Conservation (phyloP, 2,888 invertebrate species). For the Uropetala carovei region DNA sequence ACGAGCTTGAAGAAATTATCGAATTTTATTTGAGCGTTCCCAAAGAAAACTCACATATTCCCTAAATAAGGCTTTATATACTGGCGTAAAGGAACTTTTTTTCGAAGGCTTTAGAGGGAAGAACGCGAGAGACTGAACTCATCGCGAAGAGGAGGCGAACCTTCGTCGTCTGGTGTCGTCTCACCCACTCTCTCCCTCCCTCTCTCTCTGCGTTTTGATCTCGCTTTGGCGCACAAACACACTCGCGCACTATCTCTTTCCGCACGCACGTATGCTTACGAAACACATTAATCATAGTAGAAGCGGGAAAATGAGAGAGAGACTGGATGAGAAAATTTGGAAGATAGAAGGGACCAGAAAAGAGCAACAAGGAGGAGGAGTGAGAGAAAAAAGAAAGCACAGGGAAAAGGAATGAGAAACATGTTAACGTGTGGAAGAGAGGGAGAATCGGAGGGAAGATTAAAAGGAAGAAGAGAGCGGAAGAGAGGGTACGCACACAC, state of each 20-base stretch:
- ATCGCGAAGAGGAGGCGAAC: no score
- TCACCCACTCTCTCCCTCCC: neutral
- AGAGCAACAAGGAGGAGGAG: neutral
- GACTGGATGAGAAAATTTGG: neutral
- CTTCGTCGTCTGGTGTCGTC: no score
- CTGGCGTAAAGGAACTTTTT: no score
- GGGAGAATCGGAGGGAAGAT: neutral
- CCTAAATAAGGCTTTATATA: no score
- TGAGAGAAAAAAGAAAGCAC: neutral
- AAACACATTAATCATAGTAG: neutral
- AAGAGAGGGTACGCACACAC: neutral
- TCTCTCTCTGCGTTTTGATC: neutral
- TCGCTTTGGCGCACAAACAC: neutral
- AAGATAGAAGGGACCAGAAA: neutral
- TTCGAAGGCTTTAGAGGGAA: no score
- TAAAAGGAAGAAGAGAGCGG: neutral
- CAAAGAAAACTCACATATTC: no score
- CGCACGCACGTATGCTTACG: neutral
- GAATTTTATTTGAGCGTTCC: no score
- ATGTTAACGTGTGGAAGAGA: neutral
- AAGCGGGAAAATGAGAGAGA: neutral
- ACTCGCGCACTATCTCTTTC: neutral
- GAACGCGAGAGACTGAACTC: no score
- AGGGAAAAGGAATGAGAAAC: neutral
- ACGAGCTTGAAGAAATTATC: no score